Percentiles rank a stretch among this genome's conserved stretches.
Evolutionary conservation across 2,113 vertebrate genomes (phyloP).

Genomic region (Nothocercus julius): DNA sequence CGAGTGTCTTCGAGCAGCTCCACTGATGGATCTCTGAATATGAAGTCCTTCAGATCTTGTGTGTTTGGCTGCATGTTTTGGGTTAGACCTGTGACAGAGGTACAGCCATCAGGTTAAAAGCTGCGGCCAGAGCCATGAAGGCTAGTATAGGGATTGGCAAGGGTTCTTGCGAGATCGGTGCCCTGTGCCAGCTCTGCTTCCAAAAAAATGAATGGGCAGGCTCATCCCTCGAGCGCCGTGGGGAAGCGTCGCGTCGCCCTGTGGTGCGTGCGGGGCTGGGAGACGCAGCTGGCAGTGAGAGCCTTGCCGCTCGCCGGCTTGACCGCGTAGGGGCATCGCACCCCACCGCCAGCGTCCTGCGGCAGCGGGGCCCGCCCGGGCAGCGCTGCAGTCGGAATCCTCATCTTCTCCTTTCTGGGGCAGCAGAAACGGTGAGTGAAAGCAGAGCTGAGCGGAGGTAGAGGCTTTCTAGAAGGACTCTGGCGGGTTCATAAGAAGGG

Average conservation of each 20-base stretch:
- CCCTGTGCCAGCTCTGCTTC: background rate
- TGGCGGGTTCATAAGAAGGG: background rate
- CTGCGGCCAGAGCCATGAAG: background rate
- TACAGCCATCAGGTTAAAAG: background rate
- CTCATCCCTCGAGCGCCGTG: background rate
- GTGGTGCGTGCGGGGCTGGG: accelerated
- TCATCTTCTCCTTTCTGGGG: background rate
- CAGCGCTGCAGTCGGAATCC: background rate
- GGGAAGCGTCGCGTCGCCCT: background rate
- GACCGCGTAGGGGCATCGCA: no score
- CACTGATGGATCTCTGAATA: background rate
- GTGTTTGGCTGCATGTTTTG: accelerated
- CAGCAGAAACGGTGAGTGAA: background rate
- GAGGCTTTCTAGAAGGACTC: background rate
- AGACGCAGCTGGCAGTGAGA: background rate
- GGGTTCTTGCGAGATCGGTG: background rate
- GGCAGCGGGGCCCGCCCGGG: no score
- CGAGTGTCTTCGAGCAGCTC: background rate
- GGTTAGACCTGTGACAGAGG: background rate
- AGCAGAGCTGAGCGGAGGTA: background rate
- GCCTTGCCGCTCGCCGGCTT: background rate
- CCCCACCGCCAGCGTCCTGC: no score
- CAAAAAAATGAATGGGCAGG: no score
- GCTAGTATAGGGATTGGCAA: background rate
- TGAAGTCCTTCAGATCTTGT: background rate